These are phyloP conservation scores for Solenopsis fugax DNA, from an alignment of 1,140 invertebrate genomes.

Conservation along the genomic window DNA sequence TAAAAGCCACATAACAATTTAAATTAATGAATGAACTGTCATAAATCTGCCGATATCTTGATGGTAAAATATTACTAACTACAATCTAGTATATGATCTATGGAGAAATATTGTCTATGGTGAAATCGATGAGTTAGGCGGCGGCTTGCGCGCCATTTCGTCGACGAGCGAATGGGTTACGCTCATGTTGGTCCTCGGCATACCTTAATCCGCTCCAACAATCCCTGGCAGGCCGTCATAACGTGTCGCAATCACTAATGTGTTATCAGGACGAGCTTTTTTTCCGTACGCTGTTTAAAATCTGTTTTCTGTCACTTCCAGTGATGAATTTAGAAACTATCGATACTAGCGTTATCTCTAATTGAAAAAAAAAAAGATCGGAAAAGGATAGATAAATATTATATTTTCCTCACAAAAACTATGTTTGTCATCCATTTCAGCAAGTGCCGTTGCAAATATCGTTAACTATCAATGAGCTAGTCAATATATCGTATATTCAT, in stretches of 20 bases:
- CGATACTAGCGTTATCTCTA: neutral
- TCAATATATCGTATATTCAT: neutral
- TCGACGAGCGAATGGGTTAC: conserved; percentile 30
- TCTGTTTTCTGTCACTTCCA: conserved; percentile 10
- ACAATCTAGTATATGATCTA: conserved; percentile 15
- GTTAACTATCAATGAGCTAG: neutral
- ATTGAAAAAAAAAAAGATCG: neutral
- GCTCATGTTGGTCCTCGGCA: conserved; percentile 35
- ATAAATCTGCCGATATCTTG: conserved; percentile 1
- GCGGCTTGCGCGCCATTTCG: conserved; percentile 19
- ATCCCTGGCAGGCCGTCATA: conserved; percentile 31
- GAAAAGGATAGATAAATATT: neutral
- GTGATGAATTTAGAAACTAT: conserved; percentile 1
- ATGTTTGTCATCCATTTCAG: too few relatives aligned
- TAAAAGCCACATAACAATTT: neutral
- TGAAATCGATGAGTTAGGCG: conserved; percentile 59
- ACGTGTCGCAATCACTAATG: conserved; percentile 37
- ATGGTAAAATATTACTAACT: conserved; percentile 17
- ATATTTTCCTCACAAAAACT: neutral
- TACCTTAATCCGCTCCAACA: conserved; percentile 53
- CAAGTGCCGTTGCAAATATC: neutral
- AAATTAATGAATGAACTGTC: conserved; percentile 19
- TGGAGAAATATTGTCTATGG: conserved; percentile 63
- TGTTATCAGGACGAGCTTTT: conserved; percentile 43
- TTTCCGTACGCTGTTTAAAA: neutral